A percentile compares a stretch with the other conserved stretches of the same genome.
These are phyloP conservation scores for Drosophila seclusa DNA, from an alignment of 2,888 invertebrate genomes.

Conservation along the genomic window DNA sequence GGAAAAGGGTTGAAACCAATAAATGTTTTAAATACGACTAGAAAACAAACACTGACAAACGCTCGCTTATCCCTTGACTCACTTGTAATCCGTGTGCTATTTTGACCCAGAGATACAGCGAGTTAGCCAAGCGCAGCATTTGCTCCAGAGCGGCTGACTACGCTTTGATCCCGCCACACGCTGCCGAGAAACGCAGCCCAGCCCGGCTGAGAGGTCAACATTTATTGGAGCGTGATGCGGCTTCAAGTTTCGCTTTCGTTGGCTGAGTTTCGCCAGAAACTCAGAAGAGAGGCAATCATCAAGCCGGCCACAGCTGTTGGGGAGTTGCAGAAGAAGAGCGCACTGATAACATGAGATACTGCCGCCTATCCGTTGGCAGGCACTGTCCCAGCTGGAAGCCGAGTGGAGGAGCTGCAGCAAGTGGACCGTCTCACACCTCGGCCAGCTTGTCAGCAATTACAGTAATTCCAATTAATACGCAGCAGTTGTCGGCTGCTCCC, in stretches of 20 bases:
- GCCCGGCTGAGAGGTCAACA: slow-evolving; percentile 41
- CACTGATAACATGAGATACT: slow-evolving; percentile 41
- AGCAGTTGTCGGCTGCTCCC: slow-evolving; percentile 43
- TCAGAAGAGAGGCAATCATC: not conserved
- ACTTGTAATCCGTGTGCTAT: not conserved
- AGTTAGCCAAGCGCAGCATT: slow-evolving; percentile 42
- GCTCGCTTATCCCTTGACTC: not conserved
- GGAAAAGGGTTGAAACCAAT: too few relatives aligned
- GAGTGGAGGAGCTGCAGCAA: not conserved
- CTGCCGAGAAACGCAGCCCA: slow-evolving; percentile 3
- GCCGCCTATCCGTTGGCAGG: slow-evolving; percentile 18
- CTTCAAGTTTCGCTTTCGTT: slow-evolving; percentile 56
- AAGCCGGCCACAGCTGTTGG: slow-evolving; percentile 2
- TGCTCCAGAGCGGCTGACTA: slow-evolving; percentile 23
- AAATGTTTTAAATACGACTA: too few relatives aligned
- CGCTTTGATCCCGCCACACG: slow-evolving; percentile 34
- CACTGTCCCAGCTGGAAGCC: slow-evolving; percentile 6
- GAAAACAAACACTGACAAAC: not conserved
- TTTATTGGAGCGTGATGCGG: slow-evolving; percentile 47
- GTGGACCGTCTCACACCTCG: slow-evolving; percentile 57
- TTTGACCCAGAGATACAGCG: slow-evolving; percentile 43
- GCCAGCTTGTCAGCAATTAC: slow-evolving; percentile 63
- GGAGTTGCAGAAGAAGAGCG: not conserved
- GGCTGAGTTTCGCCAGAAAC: slow-evolving; percentile 14
- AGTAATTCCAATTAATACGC: slow-evolving; percentile 77